phyloP scores from a whole-genome alignment of 2,113 vertebrate genomes.

The Glaucomys volans region DNA sequence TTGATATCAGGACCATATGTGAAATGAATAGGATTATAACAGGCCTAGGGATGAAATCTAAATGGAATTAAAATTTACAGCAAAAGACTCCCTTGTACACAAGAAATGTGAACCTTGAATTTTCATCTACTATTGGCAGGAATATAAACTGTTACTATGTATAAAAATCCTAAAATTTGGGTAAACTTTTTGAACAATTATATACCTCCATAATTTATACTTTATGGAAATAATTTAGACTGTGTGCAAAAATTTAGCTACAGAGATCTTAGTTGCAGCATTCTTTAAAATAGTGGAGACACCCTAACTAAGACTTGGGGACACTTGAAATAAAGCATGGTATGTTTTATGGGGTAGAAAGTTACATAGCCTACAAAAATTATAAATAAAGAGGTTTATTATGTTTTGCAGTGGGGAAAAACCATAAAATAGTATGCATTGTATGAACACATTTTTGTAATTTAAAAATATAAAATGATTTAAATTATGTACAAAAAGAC shows the following conservation, averaged over 20 bases:
- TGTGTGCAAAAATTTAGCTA: slow-evolving; percentile 20
- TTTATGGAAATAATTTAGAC: slow-evolving; percentile 39
- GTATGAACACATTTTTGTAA: slow-evolving; percentile 14
- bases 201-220: background rate
- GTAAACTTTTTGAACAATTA: slow-evolving; percentile 25
- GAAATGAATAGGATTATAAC: slow-evolving; percentile 54
- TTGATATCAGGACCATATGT: slow-evolving; percentile 63
- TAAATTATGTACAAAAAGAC: background rate
- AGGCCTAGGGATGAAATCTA: background rate
- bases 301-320: background rate
- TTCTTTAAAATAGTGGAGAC: slow-evolving; percentile 25
- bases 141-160: background rate
- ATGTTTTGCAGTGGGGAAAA: background rate
- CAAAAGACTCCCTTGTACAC: background rate
- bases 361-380: background rate
- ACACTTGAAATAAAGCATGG: background rate
- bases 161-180: slow-evolving; percentile 20
- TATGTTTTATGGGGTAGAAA: background rate
- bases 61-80: slow-evolving; percentile 47
- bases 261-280: background rate
- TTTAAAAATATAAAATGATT: slow-evolving; percentile 5
- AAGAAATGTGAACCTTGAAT: slow-evolving; percentile 15
- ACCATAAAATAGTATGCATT: background rate
- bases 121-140: background rate
- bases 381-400: background rate